These are phyloP conservation scores for Cetonia aurata DNA, from an alignment of 2,888 invertebrate species.

Conservation along the genomic window DNA sequence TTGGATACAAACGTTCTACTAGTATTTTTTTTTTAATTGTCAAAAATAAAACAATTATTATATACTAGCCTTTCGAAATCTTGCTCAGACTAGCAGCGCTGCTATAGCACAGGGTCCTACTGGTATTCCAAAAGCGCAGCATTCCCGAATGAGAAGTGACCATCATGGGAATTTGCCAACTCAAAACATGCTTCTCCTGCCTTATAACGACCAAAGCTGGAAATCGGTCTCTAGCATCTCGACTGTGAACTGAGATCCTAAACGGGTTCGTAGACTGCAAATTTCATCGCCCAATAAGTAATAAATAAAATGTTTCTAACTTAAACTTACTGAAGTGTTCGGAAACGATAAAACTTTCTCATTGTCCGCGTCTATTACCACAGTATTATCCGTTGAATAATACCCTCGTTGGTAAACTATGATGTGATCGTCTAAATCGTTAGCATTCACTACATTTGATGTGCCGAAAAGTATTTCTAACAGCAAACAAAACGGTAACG, in stretches of 20 bases:
- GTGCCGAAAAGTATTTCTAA: no score
- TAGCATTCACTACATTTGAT: no score
- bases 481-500: no score
- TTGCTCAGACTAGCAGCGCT: conserved; percentile 64
- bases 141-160: conserved; percentile 43
- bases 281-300: neutral
- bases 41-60: no score
- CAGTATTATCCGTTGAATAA: conserved; percentile 54
- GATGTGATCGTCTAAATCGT: neutral
- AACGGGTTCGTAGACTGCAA: conserved; percentile 66
- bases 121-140: conserved; percentile 68
- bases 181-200: conserved; percentile 72
- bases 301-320: no score
- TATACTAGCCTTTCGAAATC: conserved; percentile 5
- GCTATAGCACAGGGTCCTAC: conserved; percentile 74
- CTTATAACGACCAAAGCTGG: conserved; percentile 79
- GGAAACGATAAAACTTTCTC: conserved; percentile 70
- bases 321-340: conserved; percentile 63
- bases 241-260: conserved; percentile 67
- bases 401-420: conserved; percentile 15
- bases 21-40: no score
- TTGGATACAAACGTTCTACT: no score
- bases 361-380: conserved; percentile 65
- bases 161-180: conserved; percentile 55
- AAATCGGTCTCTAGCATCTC: conserved; percentile 63